These are phyloP conservation scores for Protomyctophum bolini DNA, from an alignment of 2,113 vertebrate genomes.

Conservation along the genomic window DNA sequence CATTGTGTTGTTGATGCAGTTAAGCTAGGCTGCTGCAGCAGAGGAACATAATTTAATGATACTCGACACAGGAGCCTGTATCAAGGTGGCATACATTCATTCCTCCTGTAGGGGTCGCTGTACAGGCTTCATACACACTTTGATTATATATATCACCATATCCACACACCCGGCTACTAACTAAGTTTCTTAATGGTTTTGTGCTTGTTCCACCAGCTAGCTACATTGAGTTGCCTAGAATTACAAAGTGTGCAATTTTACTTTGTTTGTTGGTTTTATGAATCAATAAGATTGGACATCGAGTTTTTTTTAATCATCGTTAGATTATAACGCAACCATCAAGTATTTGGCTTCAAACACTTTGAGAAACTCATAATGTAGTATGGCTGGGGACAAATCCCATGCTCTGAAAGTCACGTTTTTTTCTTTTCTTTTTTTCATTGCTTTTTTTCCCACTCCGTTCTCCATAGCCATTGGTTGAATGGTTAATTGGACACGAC, in stretches of 20 bases:
- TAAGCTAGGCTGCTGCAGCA: slow-evolving; percentile 70
- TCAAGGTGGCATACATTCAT: slow-evolving; percentile 91
- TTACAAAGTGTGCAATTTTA: background rate
- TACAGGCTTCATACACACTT: slow-evolving; percentile 69
- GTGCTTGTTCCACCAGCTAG: background rate
- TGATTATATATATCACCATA: slow-evolving; percentile 59
- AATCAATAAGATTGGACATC: background rate
- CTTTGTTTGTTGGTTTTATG: background rate
- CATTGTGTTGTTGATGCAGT: slow-evolving; percentile 56
- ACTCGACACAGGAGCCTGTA: slow-evolving; percentile 58
- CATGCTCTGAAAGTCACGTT: background rate
- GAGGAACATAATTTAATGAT: slow-evolving; percentile 48
- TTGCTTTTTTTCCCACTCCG: no score
- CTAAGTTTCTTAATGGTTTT: slow-evolving; percentile 9
- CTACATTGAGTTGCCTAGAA: background rate
- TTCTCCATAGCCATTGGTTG: background rate
- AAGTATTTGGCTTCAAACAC: slow-evolving; percentile 18
- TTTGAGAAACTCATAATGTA: slow-evolving; percentile 9
- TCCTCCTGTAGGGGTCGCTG: slow-evolving; percentile 85
- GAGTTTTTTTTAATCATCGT: background rate
- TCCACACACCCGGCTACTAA: slow-evolving; percentile 77
- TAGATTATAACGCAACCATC: slow-evolving; percentile 3
- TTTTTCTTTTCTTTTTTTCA: no score
- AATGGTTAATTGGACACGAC: background rate
- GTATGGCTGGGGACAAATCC: background rate